Conservation (phyloP, 1,140 invertebrate species). For the Mesaphorura yosii region DNA sequence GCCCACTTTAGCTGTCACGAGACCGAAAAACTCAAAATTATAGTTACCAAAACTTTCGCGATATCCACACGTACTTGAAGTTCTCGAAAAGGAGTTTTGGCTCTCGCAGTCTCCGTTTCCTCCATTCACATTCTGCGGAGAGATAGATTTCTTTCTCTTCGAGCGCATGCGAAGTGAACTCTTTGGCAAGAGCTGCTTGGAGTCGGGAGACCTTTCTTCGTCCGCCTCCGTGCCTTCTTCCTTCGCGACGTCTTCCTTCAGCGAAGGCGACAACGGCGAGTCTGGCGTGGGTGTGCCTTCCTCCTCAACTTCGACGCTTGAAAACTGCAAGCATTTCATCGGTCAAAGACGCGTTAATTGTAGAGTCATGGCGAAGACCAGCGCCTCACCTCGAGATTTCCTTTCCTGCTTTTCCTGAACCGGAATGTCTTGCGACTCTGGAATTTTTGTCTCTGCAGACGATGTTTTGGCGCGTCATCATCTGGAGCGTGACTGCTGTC, state of each 20-base stretch:
- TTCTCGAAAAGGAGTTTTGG: slow-evolving; percentile 30
- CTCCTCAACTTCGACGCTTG: slow-evolving; percentile 27
- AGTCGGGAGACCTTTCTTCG: neutral
- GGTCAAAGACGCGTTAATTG: too few relatives aligned
- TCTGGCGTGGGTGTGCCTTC: slow-evolving; percentile 14
- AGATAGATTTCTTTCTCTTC: slow-evolving; percentile 28
- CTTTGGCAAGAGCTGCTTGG: neutral
- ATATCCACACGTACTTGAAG: slow-evolving; percentile 29
- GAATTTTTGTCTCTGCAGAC: slow-evolving; percentile 80
- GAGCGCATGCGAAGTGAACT: slow-evolving; percentile 19
- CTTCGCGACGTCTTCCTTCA: slow-evolving; percentile 11
- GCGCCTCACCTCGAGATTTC: slow-evolving; percentile 39
- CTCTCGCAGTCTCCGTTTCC: slow-evolving; percentile 28
- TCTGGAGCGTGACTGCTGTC: slow-evolving; percentile 1
- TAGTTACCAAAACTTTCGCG: slow-evolving; percentile 31
- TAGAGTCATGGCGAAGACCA: neutral
- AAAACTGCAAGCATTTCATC: slow-evolving; percentile 16
- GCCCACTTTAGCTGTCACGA: too few relatives aligned
- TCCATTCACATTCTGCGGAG: slow-evolving; percentile 29
- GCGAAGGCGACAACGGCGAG: slow-evolving; percentile 15
- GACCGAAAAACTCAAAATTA: too few relatives aligned
- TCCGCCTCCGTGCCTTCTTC: neutral
- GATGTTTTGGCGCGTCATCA: slow-evolving; percentile 44
- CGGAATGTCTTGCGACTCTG: slow-evolving; percentile 89
- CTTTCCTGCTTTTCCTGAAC: slow-evolving; percentile 60